Evolutionary conservation across 1,140 invertebrate genomes (phyloP), one percentile per base, ranked within the genome.

Genomic region (Caenorhabditis inopinata): DNA sequence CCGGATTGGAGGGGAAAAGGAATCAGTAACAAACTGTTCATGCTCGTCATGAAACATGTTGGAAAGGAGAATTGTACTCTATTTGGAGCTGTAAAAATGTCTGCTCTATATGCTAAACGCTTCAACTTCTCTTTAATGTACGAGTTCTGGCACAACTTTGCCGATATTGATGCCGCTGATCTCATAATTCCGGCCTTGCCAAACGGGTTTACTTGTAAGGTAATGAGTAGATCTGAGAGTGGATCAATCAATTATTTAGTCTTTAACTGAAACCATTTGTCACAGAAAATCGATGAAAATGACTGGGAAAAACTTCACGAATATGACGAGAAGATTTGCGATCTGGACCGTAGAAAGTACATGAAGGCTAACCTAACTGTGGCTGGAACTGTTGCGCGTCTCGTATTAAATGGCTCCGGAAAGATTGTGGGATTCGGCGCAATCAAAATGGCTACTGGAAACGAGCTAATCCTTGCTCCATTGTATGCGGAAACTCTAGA

Each of bases 1-100:
- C 58, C 58, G 58, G 58, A 68, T 38, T 68, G 58, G 58, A 68
- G 58, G 58, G 58, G 58, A 68, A 68, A 42, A 21, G 58, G 58
- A 38, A 42, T 68, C 58, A 68, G 58, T 38, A 68, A 68, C 58
- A 68, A 68, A 68, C 32, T 68, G n/a, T 68, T 68, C 38, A 32
- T 68, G 38, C 58, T 38, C 32, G 58, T 68, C 32, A 68, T 68
- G 58, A 68, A 68, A 68, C 58, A 68, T 38, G 58, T 68, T 5
- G 58, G 58, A 38, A 42, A 68, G n/a, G 58, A 68, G 58, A 68
- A 68, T 68, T 68, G 58, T 68, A 68, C 58, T 38, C 9, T 68
- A 9, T 68, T 68, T 21, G 58, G 58, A 68, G 58, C 58, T 21
- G 58, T 68, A 2, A 25, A 68, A 16, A 68, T 68, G 58, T 68